Evolutionary conservation across 2,888 invertebrate genomes (phyloP).

Genomic region (Macrosoma leucophasiata): DNA sequence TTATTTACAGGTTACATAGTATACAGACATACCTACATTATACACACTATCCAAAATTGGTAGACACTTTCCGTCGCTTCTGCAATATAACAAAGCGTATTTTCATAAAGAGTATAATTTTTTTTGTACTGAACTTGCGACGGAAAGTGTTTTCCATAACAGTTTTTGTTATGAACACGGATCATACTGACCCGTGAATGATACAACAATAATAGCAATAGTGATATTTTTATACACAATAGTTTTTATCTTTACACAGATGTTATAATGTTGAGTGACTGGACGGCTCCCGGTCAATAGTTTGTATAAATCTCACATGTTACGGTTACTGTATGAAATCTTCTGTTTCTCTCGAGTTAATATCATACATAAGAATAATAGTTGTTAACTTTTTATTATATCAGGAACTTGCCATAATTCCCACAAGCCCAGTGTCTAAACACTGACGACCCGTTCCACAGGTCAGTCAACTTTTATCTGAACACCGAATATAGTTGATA

Average conservation of each 20-base stretch:
- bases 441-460: no score
- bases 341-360: constrained; percentile 39
- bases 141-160: constrained; percentile 43
- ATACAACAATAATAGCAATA: constrained; percentile 52
- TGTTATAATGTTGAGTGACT: constrained; percentile 71
- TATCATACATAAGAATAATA: constrained; percentile 32
- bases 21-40: constrained; percentile 58
- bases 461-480: no score
- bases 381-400: constrained; percentile 31
- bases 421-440: constrained; percentile 35
- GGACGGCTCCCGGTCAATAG: constrained; percentile 72
- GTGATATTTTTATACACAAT: constrained; percentile 73
- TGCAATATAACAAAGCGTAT: constrained; percentile 45
- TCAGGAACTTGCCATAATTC: constrained; percentile 41
- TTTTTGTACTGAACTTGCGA: constrained; percentile 54
- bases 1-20: constrained; percentile 74
- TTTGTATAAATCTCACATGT: constrained; percentile 41
- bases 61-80: constrained; percentile 45
- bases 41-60: constrained; percentile 57
- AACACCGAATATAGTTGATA: no score
- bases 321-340: constrained; percentile 37
- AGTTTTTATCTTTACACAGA: constrained; percentile 71
- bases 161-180: constrained; percentile 56
- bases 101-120: constrained; percentile 64
- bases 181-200: constrained; percentile 38